Percentiles rank a stretch among this genome's conserved stretches.
phyloP scores from a whole-genome alignment of 2,113 vertebrate genomes.

The Hylia prasina region DNA sequence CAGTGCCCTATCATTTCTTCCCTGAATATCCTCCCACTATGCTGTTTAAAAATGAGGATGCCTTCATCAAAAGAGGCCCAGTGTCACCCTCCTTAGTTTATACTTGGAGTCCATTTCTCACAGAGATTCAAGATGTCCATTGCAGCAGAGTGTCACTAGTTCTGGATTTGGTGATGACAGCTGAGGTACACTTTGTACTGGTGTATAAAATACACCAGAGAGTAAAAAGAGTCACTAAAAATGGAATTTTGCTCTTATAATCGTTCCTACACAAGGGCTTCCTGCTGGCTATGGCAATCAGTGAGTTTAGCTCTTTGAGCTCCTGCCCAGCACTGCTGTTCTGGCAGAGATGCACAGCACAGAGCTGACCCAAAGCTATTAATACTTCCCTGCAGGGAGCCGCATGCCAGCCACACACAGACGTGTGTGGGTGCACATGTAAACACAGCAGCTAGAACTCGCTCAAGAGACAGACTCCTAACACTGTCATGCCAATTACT shows the following conservation, averaged over 20 bases:
- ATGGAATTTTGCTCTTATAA: not conserved
- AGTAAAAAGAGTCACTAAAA: not conserved
- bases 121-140: not conserved
- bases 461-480: not conserved
- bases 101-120: not conserved
- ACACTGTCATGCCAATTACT: not conserved
- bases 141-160: not conserved
- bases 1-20: not conserved
- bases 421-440: not conserved
- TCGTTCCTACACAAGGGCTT: not conserved
- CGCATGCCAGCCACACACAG: not conserved
- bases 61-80: not conserved
- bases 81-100: not conserved
- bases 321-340: not conserved
- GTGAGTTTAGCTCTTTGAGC: slow-evolving; percentile 11
- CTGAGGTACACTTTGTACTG: not conserved
- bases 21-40: not conserved
- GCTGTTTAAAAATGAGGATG: not conserved
- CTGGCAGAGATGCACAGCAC: not conserved
- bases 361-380: not conserved
- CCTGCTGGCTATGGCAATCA: not conserved
- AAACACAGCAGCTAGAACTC: not conserved
- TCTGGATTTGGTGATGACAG: not conserved
- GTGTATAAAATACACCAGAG: not conserved
- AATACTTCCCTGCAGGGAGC: not conserved